Evolutionary conservation across 1,140 invertebrate genomes (phyloP), one percentile per base, ranked within the genome.

Genomic region (Reticulitermes speratus): DNA sequence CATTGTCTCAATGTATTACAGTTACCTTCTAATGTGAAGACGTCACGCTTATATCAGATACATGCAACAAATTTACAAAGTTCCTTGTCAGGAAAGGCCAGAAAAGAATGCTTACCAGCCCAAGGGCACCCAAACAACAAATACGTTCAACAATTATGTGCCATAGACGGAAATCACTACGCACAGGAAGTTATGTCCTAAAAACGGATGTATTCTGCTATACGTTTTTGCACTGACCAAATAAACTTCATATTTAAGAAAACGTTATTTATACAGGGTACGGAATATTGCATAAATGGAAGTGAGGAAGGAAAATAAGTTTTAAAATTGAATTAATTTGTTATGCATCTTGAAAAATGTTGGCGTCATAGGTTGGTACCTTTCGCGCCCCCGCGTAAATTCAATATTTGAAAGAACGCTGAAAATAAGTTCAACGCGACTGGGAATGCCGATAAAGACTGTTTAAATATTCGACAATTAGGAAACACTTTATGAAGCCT

Each of bases 41-140:
- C 9, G 1, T 75, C 9, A 30, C 65, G 9, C 7, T 30, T 75
- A 8, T 30, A 75, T 3, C n/a, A 30, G 5, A 75, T n/a, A 75
- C 30, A 75, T 30, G 8, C 0, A 75, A 75, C 7, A 14, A 75
- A 75, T 65, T 8, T 75, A 30, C 8, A 25, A 75, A 30, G 3
- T 75, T 75, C 65, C n/a, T 75, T 75, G 65, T 75, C 9, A 75
- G 5, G n/a, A 75, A n/a, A n/a, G 9, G 8, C 25, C 30, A 30
- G 65, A 75, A 75, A 75, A 30, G 65, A 30, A 30, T 30, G 65
- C 65, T 30, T 75, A 75, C 65, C 65, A n/a, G 25, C n/a, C 52
- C 65, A 75, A 75, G 25, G n/a, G 65, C 65, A 25, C 65, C 65
- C 65, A 75, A 75, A 75, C 65, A 75, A 75, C 65, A 25, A 75